phyloP scores from a whole-genome alignment of 2,888 invertebrate genomes.

The Noctua comes region DNA sequence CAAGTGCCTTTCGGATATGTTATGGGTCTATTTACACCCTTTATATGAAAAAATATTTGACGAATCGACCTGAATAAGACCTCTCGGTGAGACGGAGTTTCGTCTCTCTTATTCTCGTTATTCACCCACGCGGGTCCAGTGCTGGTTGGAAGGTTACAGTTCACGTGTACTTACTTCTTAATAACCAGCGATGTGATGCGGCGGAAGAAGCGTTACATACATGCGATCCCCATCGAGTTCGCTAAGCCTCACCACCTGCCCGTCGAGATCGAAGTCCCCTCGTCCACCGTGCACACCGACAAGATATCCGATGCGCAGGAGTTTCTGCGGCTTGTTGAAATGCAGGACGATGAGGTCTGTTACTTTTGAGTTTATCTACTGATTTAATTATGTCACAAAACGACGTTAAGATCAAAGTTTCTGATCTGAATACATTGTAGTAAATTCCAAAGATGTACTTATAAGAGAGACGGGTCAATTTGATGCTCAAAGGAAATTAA shows the following conservation, averaged over 20 bases:
- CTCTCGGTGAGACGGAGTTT: background rate
- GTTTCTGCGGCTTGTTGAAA: conserved; percentile 78
- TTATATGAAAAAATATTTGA: too few species aligned
- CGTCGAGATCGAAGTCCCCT: conserved; percentile 37
- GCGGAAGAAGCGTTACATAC: conserved; percentile 75
- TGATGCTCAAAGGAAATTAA: background rate
- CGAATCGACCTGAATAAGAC: background rate
- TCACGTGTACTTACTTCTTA: conserved; percentile 4
- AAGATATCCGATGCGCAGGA: conserved; percentile 73
- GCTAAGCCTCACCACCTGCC: conserved; percentile 76
- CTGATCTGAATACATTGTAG: background rate
- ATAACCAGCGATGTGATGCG: conserved; percentile 2
- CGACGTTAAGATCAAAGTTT: background rate
- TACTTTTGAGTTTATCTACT: background rate
- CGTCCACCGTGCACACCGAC: conserved; percentile 49
- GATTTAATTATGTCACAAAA: background rate
- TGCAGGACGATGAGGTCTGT: conserved; percentile 81
- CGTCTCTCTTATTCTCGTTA: background rate
- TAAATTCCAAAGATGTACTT: background rate
- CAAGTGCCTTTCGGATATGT: too few species aligned
- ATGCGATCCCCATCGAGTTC: conserved; percentile 75
- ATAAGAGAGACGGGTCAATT: too few species aligned
- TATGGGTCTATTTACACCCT: too few species aligned
- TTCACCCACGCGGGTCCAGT: background rate
- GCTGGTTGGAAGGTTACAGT: background rate